Evolutionary conservation across 2,888 invertebrate species (phyloP), one percentile per base, ranked within the genome.

Genomic region (Mesorhabditis spiculigera): DNA sequence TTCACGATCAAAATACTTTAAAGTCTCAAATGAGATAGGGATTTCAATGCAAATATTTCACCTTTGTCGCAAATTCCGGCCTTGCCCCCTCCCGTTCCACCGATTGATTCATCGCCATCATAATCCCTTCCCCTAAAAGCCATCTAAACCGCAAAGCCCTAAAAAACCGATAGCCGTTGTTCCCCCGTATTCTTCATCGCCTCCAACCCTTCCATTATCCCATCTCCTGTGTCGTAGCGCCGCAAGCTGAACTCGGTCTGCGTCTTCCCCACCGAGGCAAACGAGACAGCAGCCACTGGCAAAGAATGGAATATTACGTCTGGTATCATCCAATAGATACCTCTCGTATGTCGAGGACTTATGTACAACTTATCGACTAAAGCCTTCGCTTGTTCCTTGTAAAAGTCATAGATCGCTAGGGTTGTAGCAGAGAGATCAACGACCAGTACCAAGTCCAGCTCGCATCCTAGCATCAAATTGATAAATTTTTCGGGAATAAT

Each of bases 41-140:
- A 28, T 28, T 28, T 28, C 28, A 28, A 28, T 28, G 28, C 28
- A 28, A 28, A 28, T 28, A 28, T 28, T 28, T 28, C 28, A 50
- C 58, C 58, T 50, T 50, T 50, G 58, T 50, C n/a, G 58, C 58
- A 50, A 50, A 50, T 50, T 50, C 58, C n/a, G 58, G 58, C n/a
- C 58, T 10, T 13, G 58, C 58, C 8, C 58, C 58, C 8, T 50
- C 58, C 58, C 58, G 58, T 10, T 13, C 10, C 8, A 10, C n/a
- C n/a, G 58, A 50, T 3, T 50, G 58, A 50, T 50, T 50, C 58
- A 50, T 50, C n/a, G 58, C 58, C 58, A 50, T 13, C 10, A n/a
- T n/a, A 50, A 50, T 50, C 8, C 58, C 58, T 50, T 50, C 58
- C n/a, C 58, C 58, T 50, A 50, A 50, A 50, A 50, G n/a, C n/a